Conservation (phyloP, 1,140 invertebrate species). For the Penaeus chinensis region DNA sequence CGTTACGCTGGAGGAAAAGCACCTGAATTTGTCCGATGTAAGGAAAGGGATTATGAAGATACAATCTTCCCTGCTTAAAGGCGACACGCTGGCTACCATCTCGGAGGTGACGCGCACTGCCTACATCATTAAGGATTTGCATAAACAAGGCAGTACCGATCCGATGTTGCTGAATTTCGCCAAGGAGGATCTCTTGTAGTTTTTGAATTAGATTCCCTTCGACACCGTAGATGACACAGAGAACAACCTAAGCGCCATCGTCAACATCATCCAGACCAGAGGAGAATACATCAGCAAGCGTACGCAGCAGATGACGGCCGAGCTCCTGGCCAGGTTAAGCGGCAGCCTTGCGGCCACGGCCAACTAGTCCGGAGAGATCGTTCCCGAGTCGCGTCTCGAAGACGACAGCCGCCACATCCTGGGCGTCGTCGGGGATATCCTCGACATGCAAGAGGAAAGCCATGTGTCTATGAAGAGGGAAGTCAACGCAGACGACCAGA, state of each 20-base stretch:
- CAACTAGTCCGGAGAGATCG: not conserved
- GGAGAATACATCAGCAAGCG: not conserved
- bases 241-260: not conserved
- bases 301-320: not conserved
- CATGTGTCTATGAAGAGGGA: too few relatives aligned
- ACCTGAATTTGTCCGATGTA: too few relatives aligned
- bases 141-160: too few relatives aligned
- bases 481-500: not conserved
- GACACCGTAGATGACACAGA: not conserved
- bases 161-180: not conserved
- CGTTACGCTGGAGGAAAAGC: too few relatives aligned
- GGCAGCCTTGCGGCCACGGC: not conserved
- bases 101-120: too few relatives aligned
- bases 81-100: too few relatives aligned
- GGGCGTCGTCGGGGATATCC: not conserved
- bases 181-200: not conserved
- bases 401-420: not conserved
- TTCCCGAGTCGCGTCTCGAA: not conserved
- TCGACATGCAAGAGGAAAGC: not conserved
- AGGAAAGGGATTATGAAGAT: too few relatives aligned
- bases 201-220: not conserved
- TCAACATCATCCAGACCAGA: not conserved
- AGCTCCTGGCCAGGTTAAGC: not conserved
- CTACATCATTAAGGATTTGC: too few relatives aligned
- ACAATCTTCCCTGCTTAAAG: too few relatives aligned